Conservation (phyloP, 2,888 invertebrate species). For the Oxystoma pomonae region DNA sequence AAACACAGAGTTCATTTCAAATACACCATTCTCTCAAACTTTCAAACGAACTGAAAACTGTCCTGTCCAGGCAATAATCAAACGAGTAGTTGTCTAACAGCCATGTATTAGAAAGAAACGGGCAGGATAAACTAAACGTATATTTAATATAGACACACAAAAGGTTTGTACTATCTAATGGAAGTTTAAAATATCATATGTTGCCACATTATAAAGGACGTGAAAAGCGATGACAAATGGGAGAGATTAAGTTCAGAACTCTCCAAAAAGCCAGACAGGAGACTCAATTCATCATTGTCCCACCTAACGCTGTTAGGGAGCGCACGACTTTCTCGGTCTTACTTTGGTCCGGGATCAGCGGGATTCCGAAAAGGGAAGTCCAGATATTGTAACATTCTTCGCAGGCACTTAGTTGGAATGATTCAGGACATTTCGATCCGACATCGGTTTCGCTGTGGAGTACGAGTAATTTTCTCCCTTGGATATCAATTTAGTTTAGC, state of each 20-base stretch:
- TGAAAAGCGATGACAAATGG: constrained; percentile 48
- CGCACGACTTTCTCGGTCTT: not conserved
- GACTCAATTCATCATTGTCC: constrained; percentile 43
- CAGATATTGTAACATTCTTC: constrained; percentile 1
- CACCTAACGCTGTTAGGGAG: constrained; percentile 22
- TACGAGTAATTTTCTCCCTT: not conserved
- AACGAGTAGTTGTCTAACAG: no score
- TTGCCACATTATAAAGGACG: constrained; percentile 44
- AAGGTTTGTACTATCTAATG: no score
- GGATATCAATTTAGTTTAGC: not conserved
- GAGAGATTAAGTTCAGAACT: constrained; percentile 42
- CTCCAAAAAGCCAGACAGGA: constrained; percentile 39
- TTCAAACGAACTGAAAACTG: no score
- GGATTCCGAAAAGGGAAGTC: not conserved
- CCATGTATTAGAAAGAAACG: no score
- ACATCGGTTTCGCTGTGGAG: not conserved
- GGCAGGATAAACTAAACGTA: no score
- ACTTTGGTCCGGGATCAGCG: not conserved
- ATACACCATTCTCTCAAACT: no score
- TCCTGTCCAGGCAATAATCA: no score
- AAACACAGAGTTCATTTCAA: no score
- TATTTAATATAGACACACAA: no score
- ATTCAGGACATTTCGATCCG: not conserved
- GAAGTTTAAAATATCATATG: constrained; percentile 45
- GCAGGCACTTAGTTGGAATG: not conserved